These are phyloP conservation scores for Macropis europaea DNA, from an alignment of 2,888 invertebrate genomes.

Conservation along the genomic window DNA sequence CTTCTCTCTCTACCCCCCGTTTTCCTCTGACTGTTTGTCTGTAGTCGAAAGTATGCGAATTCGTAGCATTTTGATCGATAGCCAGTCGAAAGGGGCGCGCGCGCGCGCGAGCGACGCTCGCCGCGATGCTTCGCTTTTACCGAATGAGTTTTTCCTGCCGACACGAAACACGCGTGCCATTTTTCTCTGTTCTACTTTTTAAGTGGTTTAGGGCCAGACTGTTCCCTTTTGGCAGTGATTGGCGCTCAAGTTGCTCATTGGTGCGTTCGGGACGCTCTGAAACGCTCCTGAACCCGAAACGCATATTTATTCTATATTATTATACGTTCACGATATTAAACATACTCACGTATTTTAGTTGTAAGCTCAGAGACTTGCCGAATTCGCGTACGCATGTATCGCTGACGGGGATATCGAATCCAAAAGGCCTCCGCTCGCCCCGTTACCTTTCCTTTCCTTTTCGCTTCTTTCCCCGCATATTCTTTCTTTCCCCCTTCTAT, in stretches of 20 bases:
- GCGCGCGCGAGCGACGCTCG: background rate
- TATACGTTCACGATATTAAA: conserved; percentile 62
- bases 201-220: background rate
- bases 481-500: too few species aligned
- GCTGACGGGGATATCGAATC: too few species aligned
- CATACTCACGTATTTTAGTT: conserved; percentile 65
- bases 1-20: too few species aligned
- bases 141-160: background rate
- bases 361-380: conserved; percentile 65
- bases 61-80: background rate
- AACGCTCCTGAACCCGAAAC: background rate
- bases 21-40: too few species aligned
- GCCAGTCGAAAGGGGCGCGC: too few species aligned
- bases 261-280: background rate
- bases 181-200: conserved; percentile 5
- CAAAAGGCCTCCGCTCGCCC: too few species aligned
- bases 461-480: too few species aligned
- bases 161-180: conserved; percentile 23
- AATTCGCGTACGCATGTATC: conserved; percentile 36
- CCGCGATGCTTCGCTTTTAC: background rate
- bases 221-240: background rate
- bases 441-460: too few species aligned
- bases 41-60: background rate
- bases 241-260: conserved; percentile 18
- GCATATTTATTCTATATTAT: conserved; percentile 15